Conservation (phyloP, 2,888 invertebrate genomes). For the Dusona sp. region DNA sequence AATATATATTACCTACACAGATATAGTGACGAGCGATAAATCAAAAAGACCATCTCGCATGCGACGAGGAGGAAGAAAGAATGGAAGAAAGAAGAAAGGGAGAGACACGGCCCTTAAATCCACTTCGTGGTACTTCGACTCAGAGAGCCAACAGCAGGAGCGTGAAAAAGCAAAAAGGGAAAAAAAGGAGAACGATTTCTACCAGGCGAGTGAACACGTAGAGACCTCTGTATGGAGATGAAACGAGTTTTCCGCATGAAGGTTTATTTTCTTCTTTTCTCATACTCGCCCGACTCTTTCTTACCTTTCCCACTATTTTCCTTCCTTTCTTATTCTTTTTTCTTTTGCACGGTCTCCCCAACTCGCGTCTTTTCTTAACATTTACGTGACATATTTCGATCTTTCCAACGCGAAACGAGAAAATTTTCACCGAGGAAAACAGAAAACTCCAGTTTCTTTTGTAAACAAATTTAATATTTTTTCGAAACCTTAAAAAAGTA, state of each 20-base stretch:
- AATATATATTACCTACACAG: neutral
- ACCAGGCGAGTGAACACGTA: slow-evolving; percentile 20
- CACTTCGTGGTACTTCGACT: slow-evolving; percentile 53
- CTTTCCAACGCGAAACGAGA: neutral
- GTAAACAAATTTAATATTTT: neutral
- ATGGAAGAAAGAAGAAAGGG: slow-evolving; percentile 7
- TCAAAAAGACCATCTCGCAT: slow-evolving; percentile 42
- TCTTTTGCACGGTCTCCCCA: slow-evolving; percentile 30
- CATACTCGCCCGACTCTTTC: slow-evolving; percentile 42
- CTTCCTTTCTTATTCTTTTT: slow-evolving; percentile 28
- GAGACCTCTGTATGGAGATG: slow-evolving; percentile 32
- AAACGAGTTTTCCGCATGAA: slow-evolving; percentile 41
- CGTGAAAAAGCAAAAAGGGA: slow-evolving; percentile 32
- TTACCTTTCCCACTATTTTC: slow-evolving; percentile 23
- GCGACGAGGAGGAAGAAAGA: neutral
- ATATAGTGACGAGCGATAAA: slow-evolving; percentile 41
- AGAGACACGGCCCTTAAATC: slow-evolving; percentile 52
- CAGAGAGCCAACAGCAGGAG: slow-evolving; percentile 25
- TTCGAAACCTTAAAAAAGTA: too few species aligned
- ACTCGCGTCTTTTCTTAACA: neutral
- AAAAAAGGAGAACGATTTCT: slow-evolving; percentile 44
- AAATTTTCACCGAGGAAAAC: slow-evolving; percentile 22
- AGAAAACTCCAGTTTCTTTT: neutral
- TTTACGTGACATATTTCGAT: slow-evolving; percentile 62
- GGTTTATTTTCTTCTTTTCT: slow-evolving; percentile 51